Evolutionary conservation across 2,797 vertebrate species (phyloP), one percentile per base, ranked within the genome.

Genomic region (Cirrhinus mrigala): DNA sequence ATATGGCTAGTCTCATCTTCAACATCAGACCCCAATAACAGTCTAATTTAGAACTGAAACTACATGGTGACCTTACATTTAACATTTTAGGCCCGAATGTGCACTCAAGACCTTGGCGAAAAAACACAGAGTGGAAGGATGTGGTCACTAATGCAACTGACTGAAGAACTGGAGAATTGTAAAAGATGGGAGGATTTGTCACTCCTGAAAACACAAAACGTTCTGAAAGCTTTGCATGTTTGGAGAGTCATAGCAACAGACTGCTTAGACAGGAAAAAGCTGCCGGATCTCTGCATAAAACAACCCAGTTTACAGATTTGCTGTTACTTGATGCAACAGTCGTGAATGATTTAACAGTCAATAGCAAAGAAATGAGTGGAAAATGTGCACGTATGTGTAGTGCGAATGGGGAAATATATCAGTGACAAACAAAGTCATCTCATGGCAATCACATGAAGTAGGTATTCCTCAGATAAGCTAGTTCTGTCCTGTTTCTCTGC

Each of bases 81-180:
- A 24, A 46, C 24, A 22, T 37, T 80, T 22, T 80, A 58, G 8
- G 18, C 29, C 18, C 5, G 29, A n/a, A 24, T 54, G 20, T 24
- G 27, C 20, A 22, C 22, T 68, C 46, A 79, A 8, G 0, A 18
- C 16, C n/a, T 27, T 29, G 24, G 71, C n/a, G 29, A 27, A 24
- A 78, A 20, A 18, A 50, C 71, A 27, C 15, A 20, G 15, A 44
- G n/a, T 70, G 50, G n/a, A 44, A 71, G 68, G 80, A 82, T 82
- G 80, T 71, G 80, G 68, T 82, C 33, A 29, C 33, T 73, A 68
- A 44, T 56, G n/a, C 33, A 68, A 81, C 20, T 18, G 62, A 68
- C 60, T 48, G 9, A 66, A 8, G 27, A 27, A 22, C 24, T 33
- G 24, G 29, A 16, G 18, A 29, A 14, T n/a, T 58, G 74, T 77